phyloP scores from a whole-genome alignment of 2,113 vertebrate genomes.

The Archocentrus centrarchus region DNA sequence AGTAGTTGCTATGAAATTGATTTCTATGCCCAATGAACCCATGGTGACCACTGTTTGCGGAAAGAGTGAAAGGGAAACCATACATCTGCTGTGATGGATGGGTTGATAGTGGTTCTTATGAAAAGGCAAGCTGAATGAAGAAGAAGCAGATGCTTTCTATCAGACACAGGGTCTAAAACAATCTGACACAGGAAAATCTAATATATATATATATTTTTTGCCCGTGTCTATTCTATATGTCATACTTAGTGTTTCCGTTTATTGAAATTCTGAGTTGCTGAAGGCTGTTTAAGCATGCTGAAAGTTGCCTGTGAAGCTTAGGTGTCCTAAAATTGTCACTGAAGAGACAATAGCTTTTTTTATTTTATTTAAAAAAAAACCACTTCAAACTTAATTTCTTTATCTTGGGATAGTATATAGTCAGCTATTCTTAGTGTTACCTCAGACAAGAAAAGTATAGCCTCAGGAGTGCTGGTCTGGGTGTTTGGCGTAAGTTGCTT shows the following conservation, averaged over 20 bases:
- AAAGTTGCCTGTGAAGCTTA: not conserved
- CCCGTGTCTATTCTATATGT: not conserved
- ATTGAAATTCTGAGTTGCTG: not conserved
- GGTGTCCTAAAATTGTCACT: not conserved
- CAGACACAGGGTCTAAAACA: no score
- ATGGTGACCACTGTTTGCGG: not conserved
- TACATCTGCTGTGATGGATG: no score
- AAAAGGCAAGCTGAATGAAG: not conserved
- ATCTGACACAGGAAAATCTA: no score
- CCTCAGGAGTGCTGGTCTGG: not conserved
- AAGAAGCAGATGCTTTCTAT: no score
- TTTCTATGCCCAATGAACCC: no score
- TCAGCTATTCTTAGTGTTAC: not conserved
- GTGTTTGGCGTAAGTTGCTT: slow-evolving; percentile 17
- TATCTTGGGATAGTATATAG: not conserved
- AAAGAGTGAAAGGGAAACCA: not conserved
- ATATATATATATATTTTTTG: no score
- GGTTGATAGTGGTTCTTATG: not conserved
- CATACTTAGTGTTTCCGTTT: not conserved
- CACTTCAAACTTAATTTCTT: not conserved
- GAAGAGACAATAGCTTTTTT: not conserved
- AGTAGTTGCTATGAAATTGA: no score
- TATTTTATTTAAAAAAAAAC: not conserved
- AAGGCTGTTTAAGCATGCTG: not conserved
- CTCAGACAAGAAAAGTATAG: not conserved